Base-by-base conservation (phyloP, 2,113 vertebrate species). In the Indicator maculatus region DNA sequence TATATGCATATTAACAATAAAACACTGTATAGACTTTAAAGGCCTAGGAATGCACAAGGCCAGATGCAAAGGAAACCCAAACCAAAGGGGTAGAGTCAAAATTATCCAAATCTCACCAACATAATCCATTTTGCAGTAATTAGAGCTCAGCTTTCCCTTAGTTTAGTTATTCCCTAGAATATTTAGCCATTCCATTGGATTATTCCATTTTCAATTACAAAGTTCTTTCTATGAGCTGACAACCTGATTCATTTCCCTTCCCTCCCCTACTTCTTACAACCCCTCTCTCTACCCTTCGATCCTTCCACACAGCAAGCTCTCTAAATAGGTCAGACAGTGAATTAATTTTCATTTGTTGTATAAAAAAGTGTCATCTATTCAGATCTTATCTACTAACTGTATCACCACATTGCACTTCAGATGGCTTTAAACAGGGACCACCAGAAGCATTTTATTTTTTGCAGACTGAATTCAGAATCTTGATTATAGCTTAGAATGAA, bases 281-380 rank as follows among this genome's bases (percentile, higher is more conserved):
- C 8, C 23, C 3, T 53, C 60, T 89, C 30, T 36, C 44, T 61
- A 73, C 45, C 47, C 59, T 95, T 91, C 2, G 0, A 72, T 73
- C 18, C 52, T 70, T 88, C 36, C 60, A 73, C 26, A 45, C 18
- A 81, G 52, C 3, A 4, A 91, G 60, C 45, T 85, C 59, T 88
- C 75, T 91, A 96, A 91, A 93, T 93, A 95, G 76, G 88, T 90
- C 83, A 89, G 64, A 64, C 45, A 69, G 60, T 56, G 67, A 96
- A 94, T 95, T 95, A 87, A 83, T 91, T 94, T 89, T 89, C 59
- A 85, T 94, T 88, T 93, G 75, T 59, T 5, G 1, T 47, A 88
- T 45, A 86, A 58, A 58, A 82, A 91, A 63, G 16, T 73, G 41
- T 88, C 71, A 80, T 70, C 82, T 83, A 39, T 55, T 94, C 82